Conservation (phyloP, 2,888 invertebrate species). For the Selenia dentaria region DNA sequence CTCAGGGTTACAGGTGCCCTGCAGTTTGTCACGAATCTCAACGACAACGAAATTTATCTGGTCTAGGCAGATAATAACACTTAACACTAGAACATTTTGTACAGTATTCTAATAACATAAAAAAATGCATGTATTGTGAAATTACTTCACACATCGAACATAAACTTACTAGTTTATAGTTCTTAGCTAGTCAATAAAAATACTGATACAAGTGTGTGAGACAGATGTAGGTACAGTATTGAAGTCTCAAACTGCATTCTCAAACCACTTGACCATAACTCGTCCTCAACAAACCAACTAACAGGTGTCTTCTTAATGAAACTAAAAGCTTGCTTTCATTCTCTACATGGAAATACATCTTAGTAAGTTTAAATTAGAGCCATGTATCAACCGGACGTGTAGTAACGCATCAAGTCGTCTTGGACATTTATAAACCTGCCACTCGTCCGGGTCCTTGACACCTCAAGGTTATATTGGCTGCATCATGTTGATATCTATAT, state of each 20-base stretch:
- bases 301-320: conserved; percentile 10
- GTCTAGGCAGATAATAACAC: no score
- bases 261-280: neutral
- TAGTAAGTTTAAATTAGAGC: conserved; percentile 18
- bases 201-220: no score
- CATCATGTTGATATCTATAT: neutral
- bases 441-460: conserved; percentile 46
- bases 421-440: conserved; percentile 25
- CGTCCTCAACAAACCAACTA: neutral
- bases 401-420: conserved; percentile 15
- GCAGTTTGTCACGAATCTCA: no score
- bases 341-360: conserved; percentile 9
- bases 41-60: no score
- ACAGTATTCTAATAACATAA: no score
- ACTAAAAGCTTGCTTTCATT: conserved; percentile 12
- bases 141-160: no score
- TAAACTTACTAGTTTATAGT: no score
- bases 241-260: neutral
- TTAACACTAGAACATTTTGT: no score
- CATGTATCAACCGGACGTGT: conserved; percentile 20
- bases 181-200: no score
- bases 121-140: no score
- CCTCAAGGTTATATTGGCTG: conserved; percentile 43
- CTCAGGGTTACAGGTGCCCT: no score
- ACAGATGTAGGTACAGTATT: no score